phyloP scores from a whole-genome alignment of 2,888 invertebrate genomes.

The Drosophila vallismaia region DNA sequence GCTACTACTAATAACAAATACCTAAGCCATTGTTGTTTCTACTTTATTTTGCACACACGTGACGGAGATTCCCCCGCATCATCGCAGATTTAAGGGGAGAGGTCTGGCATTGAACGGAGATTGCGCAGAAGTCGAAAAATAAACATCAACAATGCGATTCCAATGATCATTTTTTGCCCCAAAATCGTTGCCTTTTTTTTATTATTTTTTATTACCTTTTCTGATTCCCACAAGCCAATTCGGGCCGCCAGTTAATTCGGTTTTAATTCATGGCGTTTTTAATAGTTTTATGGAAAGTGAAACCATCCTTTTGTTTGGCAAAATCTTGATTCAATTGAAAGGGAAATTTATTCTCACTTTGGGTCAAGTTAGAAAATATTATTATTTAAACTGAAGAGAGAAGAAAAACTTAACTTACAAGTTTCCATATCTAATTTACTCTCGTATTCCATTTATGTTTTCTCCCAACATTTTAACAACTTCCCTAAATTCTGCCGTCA shows the following conservation, averaged over 20 bases:
- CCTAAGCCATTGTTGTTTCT: conserved; percentile 54
- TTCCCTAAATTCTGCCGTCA: conserved; percentile 5
- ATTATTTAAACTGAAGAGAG: too few species aligned
- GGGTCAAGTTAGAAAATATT: neutral
- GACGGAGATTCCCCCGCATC: conserved; percentile 21
- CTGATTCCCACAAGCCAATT: conserved; percentile 36
- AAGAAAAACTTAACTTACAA: neutral
- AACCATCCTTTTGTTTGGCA: conserved; percentile 32
- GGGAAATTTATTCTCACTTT: conserved; percentile 23
- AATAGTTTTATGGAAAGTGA: conserved; percentile 44
- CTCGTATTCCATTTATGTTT: neutral
- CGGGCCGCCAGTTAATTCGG: conserved; percentile 39
- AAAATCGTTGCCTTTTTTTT: conserved; percentile 8
- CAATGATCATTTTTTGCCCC: conserved; percentile 42
- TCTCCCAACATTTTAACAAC: neutral
- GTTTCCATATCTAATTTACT: neutral
- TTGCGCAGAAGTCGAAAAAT: conserved; percentile 48
- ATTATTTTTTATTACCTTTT: conserved; percentile 10
- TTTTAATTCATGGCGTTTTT: conserved; percentile 41
- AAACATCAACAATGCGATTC: conserved; percentile 40
- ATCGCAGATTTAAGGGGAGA: conserved; percentile 31
- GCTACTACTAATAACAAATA: conserved; percentile 56
- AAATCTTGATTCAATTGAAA: conserved; percentile 27
- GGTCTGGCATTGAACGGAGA: conserved; percentile 66
- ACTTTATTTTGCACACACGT: conserved; percentile 37